These are phyloP conservation scores for Acronicta alni DNA, from an alignment of 2,888 invertebrate genomes.

Conservation along the genomic window DNA sequence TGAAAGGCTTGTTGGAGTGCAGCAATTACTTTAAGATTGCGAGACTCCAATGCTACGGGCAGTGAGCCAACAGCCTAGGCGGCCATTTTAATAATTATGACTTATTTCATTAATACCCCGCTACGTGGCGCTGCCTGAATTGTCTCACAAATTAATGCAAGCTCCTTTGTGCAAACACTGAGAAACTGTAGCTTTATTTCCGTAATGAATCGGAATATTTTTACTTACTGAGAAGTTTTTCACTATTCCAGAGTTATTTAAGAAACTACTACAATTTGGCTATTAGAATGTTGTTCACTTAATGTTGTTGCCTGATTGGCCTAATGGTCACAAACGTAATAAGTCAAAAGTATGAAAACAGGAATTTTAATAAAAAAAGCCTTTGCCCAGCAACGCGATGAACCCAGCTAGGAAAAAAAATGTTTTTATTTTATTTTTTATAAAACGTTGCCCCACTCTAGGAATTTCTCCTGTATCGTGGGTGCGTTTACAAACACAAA, in stretches of 20 bases:
- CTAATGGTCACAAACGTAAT: too few species aligned
- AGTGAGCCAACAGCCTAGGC: slow-evolving; percentile 74
- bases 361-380: too few species aligned
- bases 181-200: slow-evolving; percentile 17
- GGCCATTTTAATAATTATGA: slow-evolving; percentile 79
- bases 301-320: too few species aligned
- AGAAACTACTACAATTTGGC: neutral
- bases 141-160: slow-evolving; percentile 54
- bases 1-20: slow-evolving; percentile 70
- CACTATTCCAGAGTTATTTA: neutral
- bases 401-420: too few species aligned
- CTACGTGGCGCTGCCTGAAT: slow-evolving; percentile 51
- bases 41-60: slow-evolving; percentile 75
- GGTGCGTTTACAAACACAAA: too few species aligned
- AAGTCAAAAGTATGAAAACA: too few species aligned
- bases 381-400: too few species aligned
- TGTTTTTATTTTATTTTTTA: too few species aligned
- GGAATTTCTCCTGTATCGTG: too few species aligned
- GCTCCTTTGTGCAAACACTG: slow-evolving; percentile 44
- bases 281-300: too few species aligned
- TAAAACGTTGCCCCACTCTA: too few species aligned
- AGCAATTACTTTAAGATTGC: slow-evolving; percentile 80
- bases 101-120: slow-evolving; percentile 71
- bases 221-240: neutral
- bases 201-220: slow-evolving; percentile 7